Evolutionary conservation across 2,797 vertebrate genomes (phyloP).

Genomic region (Melanotaenia trifasciata): DNA sequence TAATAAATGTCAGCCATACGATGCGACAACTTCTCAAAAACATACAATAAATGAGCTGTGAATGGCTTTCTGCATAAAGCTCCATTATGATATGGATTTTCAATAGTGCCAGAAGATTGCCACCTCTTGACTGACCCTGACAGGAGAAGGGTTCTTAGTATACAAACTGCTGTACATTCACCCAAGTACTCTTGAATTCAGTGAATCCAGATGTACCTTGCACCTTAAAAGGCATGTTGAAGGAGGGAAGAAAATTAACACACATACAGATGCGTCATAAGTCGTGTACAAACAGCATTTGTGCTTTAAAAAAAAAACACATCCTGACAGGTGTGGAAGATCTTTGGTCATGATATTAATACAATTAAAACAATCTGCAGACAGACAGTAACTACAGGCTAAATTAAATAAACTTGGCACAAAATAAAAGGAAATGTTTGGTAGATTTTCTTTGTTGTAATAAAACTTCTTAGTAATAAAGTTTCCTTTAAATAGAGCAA

Average conservation of each 20-base stretch:
- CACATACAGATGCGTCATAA: no score
- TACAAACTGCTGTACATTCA: neutral
- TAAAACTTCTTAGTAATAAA: neutral
- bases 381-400: no score
- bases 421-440: neutral
- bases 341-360: neutral
- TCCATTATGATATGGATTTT: neutral
- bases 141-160: neutral
- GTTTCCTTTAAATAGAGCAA: neutral
- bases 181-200: neutral
- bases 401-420: no score
- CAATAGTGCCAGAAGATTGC: neutral
- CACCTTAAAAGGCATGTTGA: neutral
- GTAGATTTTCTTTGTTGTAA: neutral
- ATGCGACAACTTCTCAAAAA: no score
- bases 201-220: neutral
- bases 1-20: no score
- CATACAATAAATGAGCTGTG: neutral
- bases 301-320: no score
- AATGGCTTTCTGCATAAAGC: neutral
- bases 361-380: neutral
- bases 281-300: no score
- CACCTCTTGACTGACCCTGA: conserved; percentile 5
- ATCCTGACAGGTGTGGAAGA: no score
- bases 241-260: neutral